Evolutionary conservation across 1,140 invertebrate species (phyloP), one percentile per base, ranked within the genome.

Genomic region (Acromyrmex heyeri): DNA sequence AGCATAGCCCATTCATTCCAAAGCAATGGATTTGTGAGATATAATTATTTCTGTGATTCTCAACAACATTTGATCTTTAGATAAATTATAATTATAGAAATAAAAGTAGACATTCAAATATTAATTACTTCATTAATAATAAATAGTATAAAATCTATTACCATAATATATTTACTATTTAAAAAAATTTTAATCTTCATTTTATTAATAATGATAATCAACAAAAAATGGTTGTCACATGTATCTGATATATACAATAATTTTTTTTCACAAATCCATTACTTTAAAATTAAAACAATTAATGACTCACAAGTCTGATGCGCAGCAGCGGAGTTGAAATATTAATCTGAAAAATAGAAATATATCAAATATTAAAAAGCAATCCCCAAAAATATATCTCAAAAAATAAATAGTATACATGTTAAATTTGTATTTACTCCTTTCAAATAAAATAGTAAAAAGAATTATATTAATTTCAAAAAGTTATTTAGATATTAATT

Each of bases 201-300:
- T 50, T 50, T 16, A 50, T 50, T 14, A 50, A 10, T 48, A 2
- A 50, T 50, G 3, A 12, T 21, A n/a, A n/a, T 3, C 10, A 59
- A 21, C 0, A 3, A 3, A 59, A 21, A 59, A 59, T n/a, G n/a
- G n/a, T n/a, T n/a, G n/a, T n/a, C n/a, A n/a, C n/a, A n/a, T n/a
- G n/a, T n/a, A n/a, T 12, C 8, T 12, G 10, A 59, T 59, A 59
- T 59, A 59, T 30, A 30, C 27, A 30, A 30, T 50, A 50, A 0
- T 34, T 34, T 59, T 59, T 61, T 61, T 5, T 61, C 59, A 62
- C 59, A 62, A 62, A 62, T 62, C 12, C 59, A 62, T 27, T 62
- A 18, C 30, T 34, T 34, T 34, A 34, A 30, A 18, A 30, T 24
- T 12, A 64, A 64, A 64, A 64, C 18, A 64, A 18, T 34, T 62